Evolutionary conservation across 2,113 vertebrate species (phyloP), one percentile per base, ranked within the genome.

Genomic region (Merops nubicus): DNA sequence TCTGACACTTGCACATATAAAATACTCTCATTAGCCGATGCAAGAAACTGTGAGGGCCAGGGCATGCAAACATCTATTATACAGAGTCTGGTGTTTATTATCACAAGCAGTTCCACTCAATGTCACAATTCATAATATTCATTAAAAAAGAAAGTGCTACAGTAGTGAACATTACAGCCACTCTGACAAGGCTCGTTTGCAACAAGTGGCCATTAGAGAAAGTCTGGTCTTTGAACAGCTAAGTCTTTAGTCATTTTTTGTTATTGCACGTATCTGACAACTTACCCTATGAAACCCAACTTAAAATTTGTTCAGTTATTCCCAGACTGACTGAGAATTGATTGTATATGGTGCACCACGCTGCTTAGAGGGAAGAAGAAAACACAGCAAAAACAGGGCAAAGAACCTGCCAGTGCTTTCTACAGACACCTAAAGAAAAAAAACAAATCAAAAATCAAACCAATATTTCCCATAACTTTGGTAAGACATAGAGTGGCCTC

Each of bases 1-100:
- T 85, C 59, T 92, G 95, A 93, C 92, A 88, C 68, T 89, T 91
- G 90, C 73, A 96, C 56, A 72, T 75, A 84, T 45, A 64, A 96
- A 94, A 92, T 38, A 86, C 21, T 73, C 56, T 82, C 53, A 91
- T 91, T 85, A 91, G 67, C 77, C 60, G 62, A 91, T 81, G 48
- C 62, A 79, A 91, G 78, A 93, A 85, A 72, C 31, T 22, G 38
- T 43, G 86, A 84, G 50, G 40, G 60, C 23, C 26, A 76, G 79
- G 63, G 47, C 42, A 75, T 33, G 36, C n/a, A 84, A 86, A 56
- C 23, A 56, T 70, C 21, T 86, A 9, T 74, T 67, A 50, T 11
- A 57, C 22, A 23, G 33, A 93, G 43, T 12, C 75, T 6, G 15
- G 47, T 73, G 50, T 74, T 94, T 88, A 65, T 72, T 80, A 83